Evolutionary conservation across 2,113 vertebrate genomes (phyloP), one percentile per base, ranked within the genome.

Genomic region (Tenebrosternarchus preto): DNA sequence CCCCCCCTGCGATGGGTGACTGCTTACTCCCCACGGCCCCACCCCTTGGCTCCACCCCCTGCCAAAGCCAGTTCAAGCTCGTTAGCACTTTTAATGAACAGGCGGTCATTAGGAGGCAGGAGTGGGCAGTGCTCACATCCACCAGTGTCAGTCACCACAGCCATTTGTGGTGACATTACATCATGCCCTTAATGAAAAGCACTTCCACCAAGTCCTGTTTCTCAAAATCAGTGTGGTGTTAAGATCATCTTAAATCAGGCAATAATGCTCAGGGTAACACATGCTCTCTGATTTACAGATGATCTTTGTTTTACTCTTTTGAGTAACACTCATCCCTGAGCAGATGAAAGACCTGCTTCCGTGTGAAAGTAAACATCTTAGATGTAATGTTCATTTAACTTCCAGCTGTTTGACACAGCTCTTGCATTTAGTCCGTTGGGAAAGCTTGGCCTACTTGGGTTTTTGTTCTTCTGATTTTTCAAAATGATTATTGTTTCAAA

Each of bases 21-120:
- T n/a, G n/a, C n/a, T n/a, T n/a, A n/a, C n/a, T 83, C 88, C 83
- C 46, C 73, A 81, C 64, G 59, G 73, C 79, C 77, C 83, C 74
- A 50, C 39, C 46, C 39, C 39, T 12, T 17, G 43, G 74, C 19
- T 50, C 43, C 43, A 50, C 43, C 43, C 39, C 43, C 43, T 50
- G 43, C 15, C 20, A 57, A 5, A 85, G 90, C 89, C 89, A 88
- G 93, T 82, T 93, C 88, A 92, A 84, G 80, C 93, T 94, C 88
- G 93, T 94, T 94, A 94, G 89, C 55, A n/a, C 57, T 73, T 64
- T 60, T 84, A 87, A 82, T 84, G 86, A 92, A 88, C 4, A 22
- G 81, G 66, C 71, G 56, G 73, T 92, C 88, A 90, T 88, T 86
- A 88, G 24, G 25, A 88, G 60, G 29, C 73, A 86, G 82, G 81